Evolutionary conservation across 2,888 invertebrate species (phyloP).

Genomic region (Cataglyphis cursor): DNA sequence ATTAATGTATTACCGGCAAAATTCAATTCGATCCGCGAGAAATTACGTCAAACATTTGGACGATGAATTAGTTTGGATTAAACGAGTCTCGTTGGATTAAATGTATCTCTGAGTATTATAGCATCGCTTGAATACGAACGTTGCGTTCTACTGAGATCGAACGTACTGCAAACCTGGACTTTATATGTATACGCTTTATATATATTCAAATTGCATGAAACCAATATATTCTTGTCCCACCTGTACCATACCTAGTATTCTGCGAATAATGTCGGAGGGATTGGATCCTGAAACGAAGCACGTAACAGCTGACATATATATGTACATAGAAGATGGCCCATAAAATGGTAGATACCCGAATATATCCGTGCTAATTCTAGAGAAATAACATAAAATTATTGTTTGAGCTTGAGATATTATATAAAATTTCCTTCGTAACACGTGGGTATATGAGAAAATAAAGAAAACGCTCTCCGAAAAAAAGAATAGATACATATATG

Average conservation of each 20-base stretch:
- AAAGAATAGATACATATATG: neutral
- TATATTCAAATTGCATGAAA: conserved; percentile 69
- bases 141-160: conserved; percentile 35
- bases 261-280: conserved; percentile 65
- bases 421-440: neutral
- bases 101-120: conserved; percentile 47
- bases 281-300: conserved; percentile 43
- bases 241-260: conserved; percentile 42
- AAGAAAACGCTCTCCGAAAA: neutral
- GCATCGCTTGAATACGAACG: conserved; percentile 49
- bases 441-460: neutral
- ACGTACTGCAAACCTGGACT: conserved; percentile 63
- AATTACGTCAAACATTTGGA: conserved; percentile 56
- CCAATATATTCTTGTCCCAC: conserved; percentile 66
- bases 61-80: conserved; percentile 60
- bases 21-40: conserved; percentile 52
- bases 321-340: conserved; percentile 47
- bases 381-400: conserved; percentile 20
- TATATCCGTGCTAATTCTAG: conserved; percentile 27
- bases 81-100: conserved; percentile 57
- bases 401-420: neutral
- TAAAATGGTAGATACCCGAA: conserved; percentile 24
- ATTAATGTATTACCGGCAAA: conserved; percentile 51
- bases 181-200: conserved; percentile 57
- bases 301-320: conserved; percentile 38